Evolutionary conservation across 2,888 invertebrate species (phyloP).

Genomic region (Caenorhabditis uteleia): DNA sequence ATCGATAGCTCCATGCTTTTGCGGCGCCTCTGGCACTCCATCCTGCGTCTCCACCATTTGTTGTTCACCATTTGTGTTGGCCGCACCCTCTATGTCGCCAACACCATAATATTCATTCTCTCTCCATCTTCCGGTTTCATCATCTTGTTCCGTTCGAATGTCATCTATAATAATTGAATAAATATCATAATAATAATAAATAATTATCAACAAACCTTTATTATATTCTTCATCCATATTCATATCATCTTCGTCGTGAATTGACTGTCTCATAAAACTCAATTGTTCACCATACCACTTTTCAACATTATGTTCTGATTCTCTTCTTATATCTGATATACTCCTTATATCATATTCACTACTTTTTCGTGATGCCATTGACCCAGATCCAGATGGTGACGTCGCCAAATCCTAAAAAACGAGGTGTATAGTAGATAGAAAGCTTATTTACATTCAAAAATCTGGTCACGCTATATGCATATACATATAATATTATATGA

Average conservation of each 20-base stretch:
- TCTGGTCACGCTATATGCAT: constrained; percentile 34
- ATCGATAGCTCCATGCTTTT: constrained; percentile 32
- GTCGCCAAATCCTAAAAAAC: constrained; percentile 4
- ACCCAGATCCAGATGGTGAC: constrained; percentile 18
- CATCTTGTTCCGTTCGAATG: constrained; percentile 24
- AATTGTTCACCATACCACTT: constrained; percentile 55
- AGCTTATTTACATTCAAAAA: too few species aligned
- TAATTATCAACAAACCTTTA: too few species aligned
- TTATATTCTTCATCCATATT: background rate
- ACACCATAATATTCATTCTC: background rate
- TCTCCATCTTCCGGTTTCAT: constrained; percentile 26
- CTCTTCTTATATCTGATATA: constrained; percentile 28
- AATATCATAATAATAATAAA: too few species aligned
- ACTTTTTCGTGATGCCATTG: constrained; percentile 30
- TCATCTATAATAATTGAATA: too few species aligned
- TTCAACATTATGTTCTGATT: constrained; percentile 27
- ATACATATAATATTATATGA: too few species aligned
- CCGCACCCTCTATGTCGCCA: background rate
- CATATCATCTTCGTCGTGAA: constrained; percentile 48
- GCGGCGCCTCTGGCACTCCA: background rate
- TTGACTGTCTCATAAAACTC: constrained; percentile 52
- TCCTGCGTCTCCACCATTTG: constrained; percentile 21
- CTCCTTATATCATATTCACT: constrained; percentile 35
- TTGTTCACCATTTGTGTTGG: background rate
- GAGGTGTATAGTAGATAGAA: background rate